phyloP scores from a whole-genome alignment of 30 jellyfish, hydroid and myxozoan species.

The Hydractinia echinata region DNA sequence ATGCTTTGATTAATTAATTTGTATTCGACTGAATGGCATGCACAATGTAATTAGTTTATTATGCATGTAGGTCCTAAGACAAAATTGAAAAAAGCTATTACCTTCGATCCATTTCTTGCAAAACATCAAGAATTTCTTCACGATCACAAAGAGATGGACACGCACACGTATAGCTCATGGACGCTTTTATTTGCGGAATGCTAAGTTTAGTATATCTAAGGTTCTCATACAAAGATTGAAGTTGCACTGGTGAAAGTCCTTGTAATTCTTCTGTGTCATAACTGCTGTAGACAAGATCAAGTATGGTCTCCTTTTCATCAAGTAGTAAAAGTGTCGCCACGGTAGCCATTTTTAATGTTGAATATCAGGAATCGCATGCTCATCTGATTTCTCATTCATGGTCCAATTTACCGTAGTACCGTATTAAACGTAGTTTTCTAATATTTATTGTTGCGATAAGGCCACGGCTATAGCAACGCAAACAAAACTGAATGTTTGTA shows the following conservation, averaged over 20 bases:
- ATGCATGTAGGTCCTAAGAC: too few relatives aligned
- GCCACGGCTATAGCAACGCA: too few relatives aligned
- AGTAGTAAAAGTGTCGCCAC: slow-evolving; percentile 29
- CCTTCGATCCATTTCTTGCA: slow-evolving; percentile 84
- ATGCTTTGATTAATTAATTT: too few relatives aligned
- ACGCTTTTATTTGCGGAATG: slow-evolving; percentile 62
- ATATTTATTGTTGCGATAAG: too few relatives aligned
- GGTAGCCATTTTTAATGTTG: slow-evolving; percentile 38
- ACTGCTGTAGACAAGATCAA: slow-evolving; percentile 52
- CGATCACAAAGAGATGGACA: slow-evolving; percentile 54
- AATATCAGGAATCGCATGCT: background rate
- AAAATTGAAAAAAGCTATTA: background rate
- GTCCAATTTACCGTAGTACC: too few relatives aligned
- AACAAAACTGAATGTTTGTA: too few relatives aligned
- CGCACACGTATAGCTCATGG: slow-evolving; percentile 53
- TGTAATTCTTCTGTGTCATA: slow-evolving; percentile 52
- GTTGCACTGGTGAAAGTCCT: slow-evolving; percentile 57
- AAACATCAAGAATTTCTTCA: slow-evolving; percentile 66
- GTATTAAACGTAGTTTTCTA: too few relatives aligned
- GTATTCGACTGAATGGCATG: too few relatives aligned
- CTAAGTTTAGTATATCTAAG: slow-evolving; percentile 49
- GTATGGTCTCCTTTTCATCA: slow-evolving; percentile 46
- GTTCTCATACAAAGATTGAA: slow-evolving; percentile 41
- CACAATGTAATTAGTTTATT: too few relatives aligned
- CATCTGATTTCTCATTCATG: too few relatives aligned